A percentile compares a stretch with the other conserved stretches of the same genome.
These are phyloP conservation scores for Drosophila mayri DNA, from an alignment of 1,140 invertebrate species.

Conservation along the genomic window DNA sequence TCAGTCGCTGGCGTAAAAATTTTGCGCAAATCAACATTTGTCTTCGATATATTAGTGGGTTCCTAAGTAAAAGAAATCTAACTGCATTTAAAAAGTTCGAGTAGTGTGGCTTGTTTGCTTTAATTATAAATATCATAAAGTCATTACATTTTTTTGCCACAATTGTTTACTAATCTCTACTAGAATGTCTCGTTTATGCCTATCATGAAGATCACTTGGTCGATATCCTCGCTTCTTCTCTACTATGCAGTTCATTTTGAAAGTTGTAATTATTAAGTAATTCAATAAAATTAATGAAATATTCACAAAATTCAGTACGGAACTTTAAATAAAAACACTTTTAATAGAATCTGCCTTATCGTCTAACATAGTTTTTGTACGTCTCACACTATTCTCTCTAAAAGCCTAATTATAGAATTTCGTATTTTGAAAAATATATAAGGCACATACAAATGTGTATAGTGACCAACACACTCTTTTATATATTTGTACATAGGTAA, in stretches of 20 bases:
- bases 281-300: not conserved
- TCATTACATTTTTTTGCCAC: constrained; percentile 75
- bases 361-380: constrained; percentile 1
- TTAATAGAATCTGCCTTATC: constrained; percentile 1
- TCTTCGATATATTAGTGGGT: constrained; percentile 84
- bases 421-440: constrained; percentile 14
- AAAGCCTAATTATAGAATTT: constrained; percentile 43
- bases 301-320: not conserved
- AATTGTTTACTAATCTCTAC: constrained; percentile 88
- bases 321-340: constrained; percentile 12
- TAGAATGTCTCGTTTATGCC: constrained; percentile 91
- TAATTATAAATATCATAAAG: constrained; percentile 7
- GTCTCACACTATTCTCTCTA: constrained; percentile 19
- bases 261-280: not conserved
- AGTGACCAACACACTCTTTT: not conserved
- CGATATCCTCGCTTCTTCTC: constrained; percentile 90
- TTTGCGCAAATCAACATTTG: constrained; percentile 91
- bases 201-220: constrained; percentile 93
- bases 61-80: constrained; percentile 80
- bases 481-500: not conserved
- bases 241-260: constrained; percentile 59
- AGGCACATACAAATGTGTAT: not conserved
- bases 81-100: constrained; percentile 8
- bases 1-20: constrained; percentile 93
- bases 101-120: not conserved